Percentiles rank a stretch among this genome's conserved stretches.
Evolutionary conservation across 2,113 vertebrate species (phyloP).

Genomic region (Vanacampus margaritifer): DNA sequence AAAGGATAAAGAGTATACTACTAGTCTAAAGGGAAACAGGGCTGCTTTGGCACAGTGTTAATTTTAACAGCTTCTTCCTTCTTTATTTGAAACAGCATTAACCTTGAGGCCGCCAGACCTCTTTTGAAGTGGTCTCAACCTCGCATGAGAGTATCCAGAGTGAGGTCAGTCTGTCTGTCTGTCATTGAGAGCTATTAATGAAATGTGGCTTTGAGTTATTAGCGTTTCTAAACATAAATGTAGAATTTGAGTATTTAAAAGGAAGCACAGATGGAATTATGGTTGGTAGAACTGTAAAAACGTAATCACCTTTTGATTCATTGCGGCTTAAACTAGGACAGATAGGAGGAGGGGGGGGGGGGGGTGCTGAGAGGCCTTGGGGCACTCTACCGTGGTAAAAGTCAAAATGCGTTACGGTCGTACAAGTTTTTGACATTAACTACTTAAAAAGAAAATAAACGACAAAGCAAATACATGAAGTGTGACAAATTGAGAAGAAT

Average conservation of each 20-base stretch:
- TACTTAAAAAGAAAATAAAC: slow-evolving; percentile 1
- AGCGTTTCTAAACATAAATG: slow-evolving; percentile 10
- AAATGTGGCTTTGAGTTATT: slow-evolving; percentile 52
- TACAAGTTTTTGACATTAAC: slow-evolving; percentile 9
- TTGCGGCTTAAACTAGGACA: slow-evolving; percentile 11
- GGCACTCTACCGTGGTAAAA: slow-evolving; percentile 4
- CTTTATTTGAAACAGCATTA: slow-evolving; percentile 66
- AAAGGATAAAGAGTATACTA: slow-evolving; percentile 69
- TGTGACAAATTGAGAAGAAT: slow-evolving; percentile 27
- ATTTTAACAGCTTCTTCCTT: slow-evolving; percentile 74
- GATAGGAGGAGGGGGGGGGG: background rate
- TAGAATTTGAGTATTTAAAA: background rate
- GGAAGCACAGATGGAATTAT: slow-evolving; percentile 9
- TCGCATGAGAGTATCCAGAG: slow-evolving; percentile 46
- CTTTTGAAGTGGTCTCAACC: slow-evolving; percentile 57
- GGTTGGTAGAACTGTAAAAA: slow-evolving; percentile 18
- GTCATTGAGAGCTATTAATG: slow-evolving; percentile 62
- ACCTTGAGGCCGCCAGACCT: slow-evolving; percentile 64
- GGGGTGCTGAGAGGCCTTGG: slow-evolving; percentile 10
- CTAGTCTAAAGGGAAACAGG: slow-evolving; percentile 69
- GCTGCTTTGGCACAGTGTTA: slow-evolving; percentile 71
- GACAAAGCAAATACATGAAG: slow-evolving; percentile 35
- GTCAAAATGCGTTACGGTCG: slow-evolving; percentile 1
- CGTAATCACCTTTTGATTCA: slow-evolving; percentile 13
- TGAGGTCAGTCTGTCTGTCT: slow-evolving; percentile 53